Evolutionary conservation across 2,888 invertebrate genomes (phyloP).

Genomic region (Sthenelais limicola): DNA sequence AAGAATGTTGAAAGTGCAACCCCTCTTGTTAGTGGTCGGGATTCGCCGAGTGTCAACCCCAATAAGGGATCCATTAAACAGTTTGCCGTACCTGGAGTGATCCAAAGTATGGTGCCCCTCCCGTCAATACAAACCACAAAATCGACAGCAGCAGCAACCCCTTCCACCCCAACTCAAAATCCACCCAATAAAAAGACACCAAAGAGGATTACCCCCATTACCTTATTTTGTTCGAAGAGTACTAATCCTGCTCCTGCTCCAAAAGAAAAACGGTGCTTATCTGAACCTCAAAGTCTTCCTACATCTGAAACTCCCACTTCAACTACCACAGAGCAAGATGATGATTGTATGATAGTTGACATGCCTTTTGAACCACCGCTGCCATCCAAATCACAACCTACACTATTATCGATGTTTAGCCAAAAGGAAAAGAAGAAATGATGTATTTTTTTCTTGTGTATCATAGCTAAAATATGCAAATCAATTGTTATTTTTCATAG

Average conservation of each 20-base stretch:
- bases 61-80: constrained; percentile 30
- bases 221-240: constrained; percentile 5
- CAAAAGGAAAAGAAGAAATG: no score
- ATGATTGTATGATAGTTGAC: constrained; percentile 35
- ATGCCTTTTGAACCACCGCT: constrained; percentile 11
- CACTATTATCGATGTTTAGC: constrained; percentile 9
- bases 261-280: neutral
- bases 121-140: neutral
- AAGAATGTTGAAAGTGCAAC: neutral
- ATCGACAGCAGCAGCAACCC: constrained; percentile 1
- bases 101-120: neutral
- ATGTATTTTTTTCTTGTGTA: no score
- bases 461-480: no score
- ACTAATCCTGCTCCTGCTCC: neutral
- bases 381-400: constrained; percentile 28
- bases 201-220: constrained; percentile 11
- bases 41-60: neutral
- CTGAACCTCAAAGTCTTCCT: neutral
- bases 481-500: no score
- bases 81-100: constrained; percentile 37
- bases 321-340: neutral
- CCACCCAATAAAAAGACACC: neutral
- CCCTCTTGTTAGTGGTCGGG: constrained; percentile 1
- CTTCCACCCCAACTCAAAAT: neutral
- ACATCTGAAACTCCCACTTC: neutral